Conservation (phyloP, 2,888 invertebrate species). For the Parthenolecanium corni region DNA sequence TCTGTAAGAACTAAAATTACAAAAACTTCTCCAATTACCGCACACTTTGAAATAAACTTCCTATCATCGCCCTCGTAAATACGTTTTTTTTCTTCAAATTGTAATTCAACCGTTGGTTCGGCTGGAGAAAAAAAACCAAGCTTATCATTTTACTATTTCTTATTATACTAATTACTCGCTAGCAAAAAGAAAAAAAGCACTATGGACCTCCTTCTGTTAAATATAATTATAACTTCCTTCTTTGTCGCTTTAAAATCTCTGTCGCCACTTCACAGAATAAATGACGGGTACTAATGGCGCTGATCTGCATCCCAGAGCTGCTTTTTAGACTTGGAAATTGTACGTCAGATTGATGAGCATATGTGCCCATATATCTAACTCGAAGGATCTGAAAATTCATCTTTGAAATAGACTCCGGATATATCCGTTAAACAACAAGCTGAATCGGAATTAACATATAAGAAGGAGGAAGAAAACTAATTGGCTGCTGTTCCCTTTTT, state of each 20-base stretch:
- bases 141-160: conserved; percentile 15
- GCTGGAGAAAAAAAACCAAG: not conserved
- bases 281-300: conserved; percentile 9
- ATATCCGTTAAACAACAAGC: not conserved
- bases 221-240: conserved; percentile 19
- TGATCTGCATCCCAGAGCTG: not conserved
- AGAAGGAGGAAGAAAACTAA: too few relatives aligned
- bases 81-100: not conserved
- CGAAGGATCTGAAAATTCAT: not conserved
- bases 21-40: not conserved
- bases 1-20: too few relatives aligned
- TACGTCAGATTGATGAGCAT: not conserved
- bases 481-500: too few relatives aligned
- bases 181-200: not conserved
- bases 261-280: conserved; percentile 24
- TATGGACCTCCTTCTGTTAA: conserved; percentile 18
- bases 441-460: too few relatives aligned
- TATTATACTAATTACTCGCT: conserved; percentile 16
- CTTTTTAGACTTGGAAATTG: not conserved
- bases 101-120: not conserved
- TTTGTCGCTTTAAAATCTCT: conserved; percentile 17
- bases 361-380: conserved; percentile 11
- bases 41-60: not conserved
- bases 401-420: conserved; percentile 10
- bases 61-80: not conserved